Evolutionary conservation across 2,797 vertebrate genomes (phyloP).

Genomic region (Orestias chungarensis): DNA sequence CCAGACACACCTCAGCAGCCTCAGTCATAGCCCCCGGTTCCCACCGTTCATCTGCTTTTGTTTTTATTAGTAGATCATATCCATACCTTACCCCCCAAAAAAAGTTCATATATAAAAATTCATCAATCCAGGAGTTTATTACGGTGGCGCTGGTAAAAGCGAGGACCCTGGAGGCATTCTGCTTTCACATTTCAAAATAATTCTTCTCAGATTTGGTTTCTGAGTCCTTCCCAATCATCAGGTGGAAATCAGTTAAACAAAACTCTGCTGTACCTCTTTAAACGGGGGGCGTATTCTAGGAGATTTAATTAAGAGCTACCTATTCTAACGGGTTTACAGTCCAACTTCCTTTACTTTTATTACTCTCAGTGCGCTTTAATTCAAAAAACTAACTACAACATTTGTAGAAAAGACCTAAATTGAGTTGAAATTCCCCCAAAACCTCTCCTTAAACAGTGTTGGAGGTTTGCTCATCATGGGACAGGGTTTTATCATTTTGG

Average conservation of each 20-base stretch:
- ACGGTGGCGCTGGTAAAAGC: constrained; percentile 32
- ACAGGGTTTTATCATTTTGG: not conserved
- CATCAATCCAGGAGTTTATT: constrained; percentile 60
- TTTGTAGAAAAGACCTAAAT: not conserved
- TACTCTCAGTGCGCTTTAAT: not conserved
- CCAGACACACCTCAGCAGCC: constrained; percentile 57
- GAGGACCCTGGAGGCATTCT: constrained; percentile 42
- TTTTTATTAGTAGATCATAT: constrained; percentile 73
- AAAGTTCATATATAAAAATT: not conserved
- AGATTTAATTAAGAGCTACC: not conserved
- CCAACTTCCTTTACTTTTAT: not conserved
- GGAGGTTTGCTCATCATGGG: not conserved
- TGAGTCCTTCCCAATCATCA: constrained; percentile 11
- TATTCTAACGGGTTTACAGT: not conserved
- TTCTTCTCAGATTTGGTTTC: constrained; percentile 24
- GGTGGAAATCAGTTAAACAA: not conserved
- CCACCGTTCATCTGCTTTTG: constrained; percentile 35
- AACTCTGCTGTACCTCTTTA: constrained; percentile 10
- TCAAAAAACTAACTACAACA: not conserved
- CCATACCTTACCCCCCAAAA: no score
- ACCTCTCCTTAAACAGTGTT: not conserved
- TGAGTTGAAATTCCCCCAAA: not conserved
- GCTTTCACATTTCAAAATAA: constrained; percentile 12
- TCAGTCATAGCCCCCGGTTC: constrained; percentile 74
- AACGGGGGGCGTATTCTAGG: not conserved